These are phyloP conservation scores for Carollia perspicillata DNA, from an alignment of 2,113 vertebrate genomes.

Conservation along the genomic window DNA sequence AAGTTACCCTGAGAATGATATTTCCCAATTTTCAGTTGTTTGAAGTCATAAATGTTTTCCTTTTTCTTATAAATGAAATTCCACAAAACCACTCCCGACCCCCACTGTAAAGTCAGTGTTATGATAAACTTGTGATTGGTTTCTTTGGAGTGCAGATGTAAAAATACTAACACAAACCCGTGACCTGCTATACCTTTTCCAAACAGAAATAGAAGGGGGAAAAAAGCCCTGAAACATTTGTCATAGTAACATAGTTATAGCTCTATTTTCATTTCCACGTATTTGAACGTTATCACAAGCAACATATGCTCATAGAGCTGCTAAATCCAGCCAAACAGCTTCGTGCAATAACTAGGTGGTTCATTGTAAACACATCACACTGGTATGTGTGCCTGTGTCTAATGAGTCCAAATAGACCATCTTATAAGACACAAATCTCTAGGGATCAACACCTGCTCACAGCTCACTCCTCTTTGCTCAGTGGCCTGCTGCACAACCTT, in stretches of 20 bases:
- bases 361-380: background rate
- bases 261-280: conserved; percentile 15
- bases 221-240: background rate
- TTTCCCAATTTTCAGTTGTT: background rate
- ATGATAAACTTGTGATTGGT: background rate
- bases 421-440: background rate
- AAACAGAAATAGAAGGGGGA: background rate
- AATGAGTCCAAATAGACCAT: background rate
- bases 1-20: background rate
- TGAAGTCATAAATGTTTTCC: background rate
- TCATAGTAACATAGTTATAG: background rate
- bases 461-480: background rate
- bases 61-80: background rate
- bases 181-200: background rate
- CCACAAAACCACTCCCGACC: background rate
- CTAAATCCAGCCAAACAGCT: background rate
- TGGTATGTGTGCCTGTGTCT: background rate
- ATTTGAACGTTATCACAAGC: conserved; percentile 32
- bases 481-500: background rate
- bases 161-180: background rate
- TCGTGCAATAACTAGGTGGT: background rate
- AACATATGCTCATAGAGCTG: background rate
- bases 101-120: background rate
- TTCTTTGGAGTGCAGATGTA: background rate
- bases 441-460: background rate